Percentiles rank a stretch among this genome's conserved stretches.
phyloP scores from a whole-genome alignment of 2,113 vertebrate species.

The Hippopotamus amphibius region DNA sequence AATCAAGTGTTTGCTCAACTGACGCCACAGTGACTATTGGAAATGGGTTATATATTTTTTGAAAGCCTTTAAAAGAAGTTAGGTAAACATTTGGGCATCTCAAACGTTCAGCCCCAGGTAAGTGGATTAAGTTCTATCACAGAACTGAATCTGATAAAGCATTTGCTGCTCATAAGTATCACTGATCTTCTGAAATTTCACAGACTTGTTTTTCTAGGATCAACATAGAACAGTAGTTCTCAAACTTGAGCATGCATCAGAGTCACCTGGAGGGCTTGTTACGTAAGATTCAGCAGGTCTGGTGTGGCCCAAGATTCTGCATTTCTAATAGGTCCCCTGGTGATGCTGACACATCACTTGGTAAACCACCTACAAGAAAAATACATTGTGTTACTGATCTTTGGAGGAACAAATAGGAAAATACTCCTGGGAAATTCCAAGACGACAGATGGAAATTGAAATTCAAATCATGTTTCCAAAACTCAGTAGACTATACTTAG shows the following conservation, averaged over 20 bases:
- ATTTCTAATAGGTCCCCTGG: neutral
- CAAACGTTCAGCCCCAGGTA: neutral
- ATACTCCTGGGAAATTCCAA: constrained; percentile 39
- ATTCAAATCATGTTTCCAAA: constrained; percentile 29
- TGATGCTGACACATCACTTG: neutral
- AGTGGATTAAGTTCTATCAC: neutral
- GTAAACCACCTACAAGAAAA: neutral
- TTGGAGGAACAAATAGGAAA: neutral
- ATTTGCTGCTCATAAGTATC: neutral
- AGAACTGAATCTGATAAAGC: neutral
- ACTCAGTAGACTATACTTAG: neutral
- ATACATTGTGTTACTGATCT: neutral
- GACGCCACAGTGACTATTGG: neutral
- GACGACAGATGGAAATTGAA: constrained; percentile 20
- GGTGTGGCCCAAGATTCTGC: neutral
- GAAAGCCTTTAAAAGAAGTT: neutral
- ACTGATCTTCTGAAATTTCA: neutral
- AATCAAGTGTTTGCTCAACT: neutral
- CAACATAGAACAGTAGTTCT: neutral
- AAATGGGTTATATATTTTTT: neutral
- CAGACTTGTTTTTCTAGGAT: neutral
- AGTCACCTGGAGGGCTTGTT: neutral
- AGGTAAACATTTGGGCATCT: neutral
- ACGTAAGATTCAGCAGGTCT: neutral
- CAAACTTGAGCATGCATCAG: neutral